These are phyloP conservation scores for Apodemia zela DNA, from an alignment of 2,888 invertebrate genomes.

Conservation along the genomic window DNA sequence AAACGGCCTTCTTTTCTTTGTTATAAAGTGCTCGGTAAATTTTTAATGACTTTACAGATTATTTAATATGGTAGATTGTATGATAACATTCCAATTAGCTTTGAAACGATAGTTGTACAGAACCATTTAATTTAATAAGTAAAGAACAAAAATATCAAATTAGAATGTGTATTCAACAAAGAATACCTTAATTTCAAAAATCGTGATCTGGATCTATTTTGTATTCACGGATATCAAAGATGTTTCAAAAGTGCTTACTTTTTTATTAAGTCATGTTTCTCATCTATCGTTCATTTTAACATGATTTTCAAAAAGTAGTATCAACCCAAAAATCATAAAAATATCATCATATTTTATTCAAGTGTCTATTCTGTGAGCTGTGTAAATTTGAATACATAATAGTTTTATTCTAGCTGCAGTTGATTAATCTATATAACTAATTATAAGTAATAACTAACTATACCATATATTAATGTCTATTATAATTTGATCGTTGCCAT, in stretches of 20 bases:
- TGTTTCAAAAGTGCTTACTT: no score
- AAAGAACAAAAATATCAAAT: neutral
- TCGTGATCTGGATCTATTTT: no score
- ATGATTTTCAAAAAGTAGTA: no score
- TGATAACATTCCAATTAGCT: slow-evolving; percentile 1
- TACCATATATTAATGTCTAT: neutral
- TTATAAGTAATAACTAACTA: no score
- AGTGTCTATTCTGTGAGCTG: neutral
- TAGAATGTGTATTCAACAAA: neutral
- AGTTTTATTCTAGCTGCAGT: no score
- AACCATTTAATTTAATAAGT: neutral
- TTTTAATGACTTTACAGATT: slow-evolving; percentile 12
- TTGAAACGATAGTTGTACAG: neutral
- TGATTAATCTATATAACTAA: no score
- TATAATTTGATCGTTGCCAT: neutral
- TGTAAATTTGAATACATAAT: no score
- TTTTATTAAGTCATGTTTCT: no score
- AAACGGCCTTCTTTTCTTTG: slow-evolving; percentile 12
- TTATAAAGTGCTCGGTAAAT: slow-evolving; percentile 8
- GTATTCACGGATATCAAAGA: no score
- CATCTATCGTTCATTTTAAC: no score
- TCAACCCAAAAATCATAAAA: no score
- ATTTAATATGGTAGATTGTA: slow-evolving; percentile 9
- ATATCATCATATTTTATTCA: neutral
- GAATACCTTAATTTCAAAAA: neutral